Evolutionary conservation across 1,140 invertebrate species (phyloP).

Genomic region (Drosophila kepulauana): DNA sequence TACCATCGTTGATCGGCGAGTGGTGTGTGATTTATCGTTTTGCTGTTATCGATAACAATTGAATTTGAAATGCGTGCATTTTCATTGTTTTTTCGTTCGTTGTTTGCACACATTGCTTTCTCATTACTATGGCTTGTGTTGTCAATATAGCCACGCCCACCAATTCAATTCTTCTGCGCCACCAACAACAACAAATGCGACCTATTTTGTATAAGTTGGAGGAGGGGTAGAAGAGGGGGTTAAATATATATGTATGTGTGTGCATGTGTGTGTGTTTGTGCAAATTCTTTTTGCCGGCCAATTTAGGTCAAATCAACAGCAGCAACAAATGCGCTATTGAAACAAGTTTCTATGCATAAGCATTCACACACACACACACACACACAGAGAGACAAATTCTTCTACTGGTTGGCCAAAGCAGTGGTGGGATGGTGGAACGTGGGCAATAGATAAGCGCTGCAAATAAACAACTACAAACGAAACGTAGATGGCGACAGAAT

Average conservation of each 20-base stretch:
- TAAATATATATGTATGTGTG: slow-evolving; percentile 5
- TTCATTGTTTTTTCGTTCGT: neutral
- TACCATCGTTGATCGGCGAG: too few species aligned
- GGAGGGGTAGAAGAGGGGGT: neutral
- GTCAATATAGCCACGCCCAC: slow-evolving; percentile 13
- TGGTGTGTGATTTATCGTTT: too few species aligned
- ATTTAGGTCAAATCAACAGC: slow-evolving; percentile 45
- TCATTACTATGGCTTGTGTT: slow-evolving; percentile 18
- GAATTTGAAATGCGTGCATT: neutral
- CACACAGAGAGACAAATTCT: slow-evolving; percentile 3
- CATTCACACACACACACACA: neutral
- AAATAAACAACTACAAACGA: slow-evolving; percentile 9
- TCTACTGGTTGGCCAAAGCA: neutral
- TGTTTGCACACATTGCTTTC: neutral
- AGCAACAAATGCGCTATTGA: slow-evolving; percentile 23
- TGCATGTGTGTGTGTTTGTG: neutral
- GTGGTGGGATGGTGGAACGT: slow-evolving; percentile 7
- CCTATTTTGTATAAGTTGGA: slow-evolving; percentile 5
- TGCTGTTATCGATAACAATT: neutral
- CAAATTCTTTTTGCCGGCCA: slow-evolving; percentile 20
- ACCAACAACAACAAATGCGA: slow-evolving; percentile 3
- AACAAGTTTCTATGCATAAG: slow-evolving; percentile 25
- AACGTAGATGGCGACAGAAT: slow-evolving; percentile 4
- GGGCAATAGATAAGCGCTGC: slow-evolving; percentile 31
- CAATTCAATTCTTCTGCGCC: neutral